phyloP scores from a whole-genome alignment of 2,797 vertebrate genomes.

The Anabacerthia variegaticeps region DNA sequence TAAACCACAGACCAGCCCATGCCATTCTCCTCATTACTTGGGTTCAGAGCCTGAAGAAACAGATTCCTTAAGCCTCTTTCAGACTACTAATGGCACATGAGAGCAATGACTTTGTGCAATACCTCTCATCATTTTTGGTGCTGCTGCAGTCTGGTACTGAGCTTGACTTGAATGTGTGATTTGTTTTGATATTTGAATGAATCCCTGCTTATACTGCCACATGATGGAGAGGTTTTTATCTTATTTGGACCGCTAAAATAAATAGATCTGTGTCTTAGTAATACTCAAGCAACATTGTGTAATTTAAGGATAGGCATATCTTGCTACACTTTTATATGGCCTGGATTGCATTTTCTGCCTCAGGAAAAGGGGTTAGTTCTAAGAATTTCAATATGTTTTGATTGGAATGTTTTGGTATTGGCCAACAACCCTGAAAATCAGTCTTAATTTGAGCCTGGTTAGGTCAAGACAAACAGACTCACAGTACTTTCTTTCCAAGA shows the following conservation, averaged over 20 bases:
- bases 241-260: background rate
- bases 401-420: background rate
- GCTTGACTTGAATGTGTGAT: background rate
- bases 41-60: background rate
- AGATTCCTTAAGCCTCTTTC: background rate
- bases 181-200: background rate
- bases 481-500: background rate
- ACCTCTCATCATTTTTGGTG: background rate
- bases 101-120: background rate
- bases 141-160: background rate
- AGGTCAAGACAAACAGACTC: background rate
- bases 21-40: background rate
- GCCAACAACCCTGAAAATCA: background rate
- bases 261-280: background rate
- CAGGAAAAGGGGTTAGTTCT: background rate
- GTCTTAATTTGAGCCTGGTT: background rate
- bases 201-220: background rate
- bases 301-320: background rate
- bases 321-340: background rate
- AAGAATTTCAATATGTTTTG: background rate
- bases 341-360: background rate
- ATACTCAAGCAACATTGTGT: background rate
- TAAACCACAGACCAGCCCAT: background rate
- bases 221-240: background rate
- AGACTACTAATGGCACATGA: background rate